These are phyloP conservation scores for Damaliscus lunatus DNA, from an alignment of 2,113 vertebrate species.

Conservation along the genomic window DNA sequence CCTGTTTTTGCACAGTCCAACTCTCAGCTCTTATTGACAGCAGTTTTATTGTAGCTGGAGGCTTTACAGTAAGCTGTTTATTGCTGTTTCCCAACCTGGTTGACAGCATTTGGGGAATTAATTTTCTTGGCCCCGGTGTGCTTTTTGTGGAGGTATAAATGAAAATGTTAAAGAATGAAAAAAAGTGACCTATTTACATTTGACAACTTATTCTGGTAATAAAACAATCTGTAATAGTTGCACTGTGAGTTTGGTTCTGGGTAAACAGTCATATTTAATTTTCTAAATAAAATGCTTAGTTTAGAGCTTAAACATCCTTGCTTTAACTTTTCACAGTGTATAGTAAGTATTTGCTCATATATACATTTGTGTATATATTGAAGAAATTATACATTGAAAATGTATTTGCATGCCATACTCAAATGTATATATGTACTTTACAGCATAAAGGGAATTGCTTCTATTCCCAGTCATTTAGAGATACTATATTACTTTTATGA, in stretches of 20 bases:
- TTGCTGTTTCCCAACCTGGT: constrained; percentile 84
- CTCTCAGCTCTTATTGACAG: constrained; percentile 83
- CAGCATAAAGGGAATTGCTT: constrained; percentile 13
- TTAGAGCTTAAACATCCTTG: constrained; percentile 13
- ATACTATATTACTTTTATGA: constrained; percentile 35
- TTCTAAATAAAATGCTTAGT: constrained; percentile 29
- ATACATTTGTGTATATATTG: neutral
- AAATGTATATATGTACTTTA: neutral
- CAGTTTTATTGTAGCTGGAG: constrained; percentile 85
- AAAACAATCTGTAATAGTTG: constrained; percentile 59
- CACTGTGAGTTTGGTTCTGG: constrained; percentile 36
- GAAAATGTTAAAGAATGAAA: constrained; percentile 85
- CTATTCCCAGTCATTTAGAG: neutral
- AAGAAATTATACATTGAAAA: constrained; percentile 2
- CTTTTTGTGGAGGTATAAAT: constrained; percentile 87
- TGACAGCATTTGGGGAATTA: constrained; percentile 90
- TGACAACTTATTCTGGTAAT: constrained; percentile 67
- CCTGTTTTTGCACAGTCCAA: constrained; percentile 73
- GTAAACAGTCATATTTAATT: constrained; percentile 41
- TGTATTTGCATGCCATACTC: neutral
- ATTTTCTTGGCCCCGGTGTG: constrained; percentile 88
- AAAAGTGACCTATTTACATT: constrained; percentile 87
- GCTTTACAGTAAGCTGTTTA: constrained; percentile 87
- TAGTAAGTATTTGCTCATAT: neutral
- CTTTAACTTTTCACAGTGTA: constrained; percentile 31